A percentile compares a stretch with the other conserved stretches of the same genome.
phyloP scores from a whole-genome alignment of 2,888 invertebrate genomes.

The Myathropa florea region DNA sequence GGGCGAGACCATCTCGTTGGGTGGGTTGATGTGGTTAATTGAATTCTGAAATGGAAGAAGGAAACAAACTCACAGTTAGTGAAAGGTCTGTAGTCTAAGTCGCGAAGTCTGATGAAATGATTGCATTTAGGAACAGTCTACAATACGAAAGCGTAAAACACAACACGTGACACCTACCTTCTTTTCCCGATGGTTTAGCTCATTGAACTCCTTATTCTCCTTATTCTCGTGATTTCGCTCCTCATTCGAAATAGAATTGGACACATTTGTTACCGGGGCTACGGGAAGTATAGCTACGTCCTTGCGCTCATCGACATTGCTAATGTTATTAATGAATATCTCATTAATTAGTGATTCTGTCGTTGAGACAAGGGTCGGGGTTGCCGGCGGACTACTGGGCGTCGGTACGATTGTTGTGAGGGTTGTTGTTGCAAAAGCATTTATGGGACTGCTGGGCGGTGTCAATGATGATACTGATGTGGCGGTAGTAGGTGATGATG shows the following conservation, averaged over 20 bases:
- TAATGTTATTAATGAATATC: constrained; percentile 80
- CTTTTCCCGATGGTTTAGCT: constrained; percentile 73
- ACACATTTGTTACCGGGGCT: constrained; percentile 44
- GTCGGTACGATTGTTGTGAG: constrained; percentile 68
- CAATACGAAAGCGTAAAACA: neutral
- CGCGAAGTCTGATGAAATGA: neutral
- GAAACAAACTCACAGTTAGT: neutral
- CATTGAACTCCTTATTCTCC: constrained; percentile 73
- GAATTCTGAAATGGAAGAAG: constrained; percentile 80
- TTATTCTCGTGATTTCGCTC: constrained; percentile 74
- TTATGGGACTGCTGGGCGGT: constrained; percentile 70
- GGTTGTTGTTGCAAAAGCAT: constrained; percentile 67
- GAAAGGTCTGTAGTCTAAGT: neutral
- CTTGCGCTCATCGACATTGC: constrained; percentile 73
- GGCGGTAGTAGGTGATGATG: constrained; percentile 75
- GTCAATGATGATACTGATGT: constrained; percentile 56
- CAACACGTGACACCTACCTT: constrained; percentile 77
- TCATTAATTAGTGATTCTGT: constrained; percentile 80
- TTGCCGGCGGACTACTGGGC: constrained; percentile 67
- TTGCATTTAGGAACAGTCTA: neutral
- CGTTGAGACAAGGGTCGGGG: constrained; percentile 76
- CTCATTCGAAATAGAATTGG: constrained; percentile 76
- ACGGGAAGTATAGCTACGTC: constrained; percentile 55
- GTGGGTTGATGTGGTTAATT: constrained; percentile 81
- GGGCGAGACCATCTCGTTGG: constrained; percentile 87